Conservation (phyloP, 2,797 vertebrate species). For the Fringilla coelebs region DNA sequence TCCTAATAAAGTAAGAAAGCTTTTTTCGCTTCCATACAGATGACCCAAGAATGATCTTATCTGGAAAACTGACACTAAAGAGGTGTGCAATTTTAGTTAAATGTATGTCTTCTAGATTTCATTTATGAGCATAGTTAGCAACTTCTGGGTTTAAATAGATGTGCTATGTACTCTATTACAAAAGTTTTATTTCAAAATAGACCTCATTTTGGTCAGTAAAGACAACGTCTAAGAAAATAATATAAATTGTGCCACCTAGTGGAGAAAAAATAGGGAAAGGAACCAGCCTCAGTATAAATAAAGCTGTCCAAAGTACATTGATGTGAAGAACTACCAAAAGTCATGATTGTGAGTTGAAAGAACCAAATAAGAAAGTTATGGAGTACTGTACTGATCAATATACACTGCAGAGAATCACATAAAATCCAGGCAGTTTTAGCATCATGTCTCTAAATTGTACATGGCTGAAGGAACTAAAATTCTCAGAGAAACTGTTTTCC, state of each 20-base stretch:
- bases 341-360: neutral
- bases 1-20: neutral
- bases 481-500: neutral
- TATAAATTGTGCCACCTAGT: constrained; percentile 75
- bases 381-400: neutral
- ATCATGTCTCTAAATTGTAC: neutral
- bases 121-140: neutral
- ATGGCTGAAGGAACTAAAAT: neutral
- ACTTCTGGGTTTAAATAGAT: neutral
- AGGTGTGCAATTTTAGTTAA: neutral
- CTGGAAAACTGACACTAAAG: neutral
- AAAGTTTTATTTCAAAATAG: constrained; percentile 12
- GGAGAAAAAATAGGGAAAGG: neutral
- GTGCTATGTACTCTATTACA: constrained; percentile 16
- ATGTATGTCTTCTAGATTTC: neutral
- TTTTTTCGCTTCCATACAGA: neutral
- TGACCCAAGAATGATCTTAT: neutral
- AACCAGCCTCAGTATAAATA: neutral
- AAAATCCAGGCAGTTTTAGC: neutral
- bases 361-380: neutral
- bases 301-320: neutral
- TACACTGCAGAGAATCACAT: neutral
- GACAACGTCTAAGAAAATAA: constrained; percentile 42
- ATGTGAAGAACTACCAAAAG: neutral
- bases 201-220: neutral